Base-by-base conservation (phyloP, 2,888 invertebrate species). In the Scrobipalpa costella region DNA sequence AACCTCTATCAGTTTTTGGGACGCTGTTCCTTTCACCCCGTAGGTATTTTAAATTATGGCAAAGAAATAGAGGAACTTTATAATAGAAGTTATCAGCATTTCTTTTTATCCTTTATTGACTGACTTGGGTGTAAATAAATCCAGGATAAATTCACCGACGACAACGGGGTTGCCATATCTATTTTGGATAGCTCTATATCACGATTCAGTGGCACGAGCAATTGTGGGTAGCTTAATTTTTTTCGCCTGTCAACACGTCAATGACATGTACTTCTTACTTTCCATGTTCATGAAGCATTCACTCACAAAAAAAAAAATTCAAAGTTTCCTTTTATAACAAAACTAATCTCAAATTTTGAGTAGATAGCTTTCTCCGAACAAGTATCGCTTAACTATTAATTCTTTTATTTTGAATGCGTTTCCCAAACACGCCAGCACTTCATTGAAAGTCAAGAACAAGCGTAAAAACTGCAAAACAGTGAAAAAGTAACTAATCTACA, bases 171-270 rank as follows among this genome's bases (percentile, higher is more conserved):
- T 3, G 27, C 27, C 27, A 5, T 1, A 7, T 44, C 44, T 57
- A 57, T 19, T 2, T 17, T 57, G 33, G 3, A 27, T 57, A 70
- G 52, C n/a, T 78, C 81, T 79, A 63, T 67, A 65, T 66, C 15
- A 67, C 66, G 74, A 79, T 72, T 78, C 78, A 72, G 66, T 71
- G 80, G 72, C 67, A 83, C 83, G 80, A 84, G 73, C 83, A 77
- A 85, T 85, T 80, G 86, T 88, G 89, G 88, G 88, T 82, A 79
- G 81, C 76, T 74, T 73, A 75, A 77, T 77, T 80, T 83, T 83
- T 82, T 79, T 76, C 74, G 80, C 71, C 78, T 86, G 88, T 88
- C 89, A 85, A 81, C 84, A 79, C 77, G 88, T 88, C 88, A 80
- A 71, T 75, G 78, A 74, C 88, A 89, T 74, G 71, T 78, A 69